These are phyloP conservation scores for Choreutis nemorana DNA, from an alignment of 2,888 invertebrate species.

Conservation along the genomic window DNA sequence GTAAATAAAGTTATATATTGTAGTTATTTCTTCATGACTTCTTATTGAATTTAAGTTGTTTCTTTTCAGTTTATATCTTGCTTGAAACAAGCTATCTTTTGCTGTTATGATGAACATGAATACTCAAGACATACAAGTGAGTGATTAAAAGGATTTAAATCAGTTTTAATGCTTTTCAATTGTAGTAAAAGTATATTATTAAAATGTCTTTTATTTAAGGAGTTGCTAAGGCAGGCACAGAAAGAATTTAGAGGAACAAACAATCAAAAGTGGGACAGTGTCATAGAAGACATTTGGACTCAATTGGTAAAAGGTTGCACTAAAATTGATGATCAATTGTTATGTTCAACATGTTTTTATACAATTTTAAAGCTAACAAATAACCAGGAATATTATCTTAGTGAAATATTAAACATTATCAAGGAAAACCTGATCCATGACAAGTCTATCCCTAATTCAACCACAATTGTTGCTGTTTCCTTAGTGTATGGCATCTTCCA, in stretches of 20 bases:
- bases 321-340: conserved; percentile 44
- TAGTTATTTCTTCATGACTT: conserved; percentile 3
- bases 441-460: too few relatives aligned
- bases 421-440: too few relatives aligned
- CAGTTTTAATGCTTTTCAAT: too few relatives aligned
- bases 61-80: too few relatives aligned
- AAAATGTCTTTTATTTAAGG: too few relatives aligned
- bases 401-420: conserved; percentile 21
- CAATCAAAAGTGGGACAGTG: conserved; percentile 19
- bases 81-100: too few relatives aligned
- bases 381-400: conserved; percentile 25
- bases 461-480: conserved; percentile 25
- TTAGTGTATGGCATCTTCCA: conserved; percentile 56
- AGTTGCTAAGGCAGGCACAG: conserved; percentile 26
- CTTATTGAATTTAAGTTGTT: too few relatives aligned
- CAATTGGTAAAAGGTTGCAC: conserved; percentile 30
- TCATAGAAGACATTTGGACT: conserved; percentile 28
- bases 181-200: too few relatives aligned
- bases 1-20: conserved; percentile 16
- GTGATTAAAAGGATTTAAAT: too few relatives aligned
- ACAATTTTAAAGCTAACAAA: conserved; percentile 25
- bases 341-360: conserved; percentile 49
- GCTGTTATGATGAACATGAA: too few relatives aligned
- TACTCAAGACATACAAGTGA: too few relatives aligned
- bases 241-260: conserved; percentile 11